Evolutionary conservation across 1,140 invertebrate species (phyloP).

Genomic region (Brachionus angularis): DNA sequence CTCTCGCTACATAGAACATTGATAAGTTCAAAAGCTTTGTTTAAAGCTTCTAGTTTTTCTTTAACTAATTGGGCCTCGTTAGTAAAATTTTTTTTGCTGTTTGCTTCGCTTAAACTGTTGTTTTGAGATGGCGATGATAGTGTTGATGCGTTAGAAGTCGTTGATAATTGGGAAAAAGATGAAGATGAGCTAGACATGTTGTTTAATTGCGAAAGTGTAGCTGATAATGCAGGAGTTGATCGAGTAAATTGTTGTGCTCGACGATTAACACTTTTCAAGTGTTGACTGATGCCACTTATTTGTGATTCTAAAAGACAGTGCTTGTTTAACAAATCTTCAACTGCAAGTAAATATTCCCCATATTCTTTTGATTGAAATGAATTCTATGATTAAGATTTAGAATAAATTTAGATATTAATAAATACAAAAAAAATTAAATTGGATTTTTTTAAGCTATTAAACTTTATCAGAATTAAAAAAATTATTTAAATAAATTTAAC

Average conservation of each 20-base stretch:
- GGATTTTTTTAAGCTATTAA: neutral
- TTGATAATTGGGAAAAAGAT: neutral
- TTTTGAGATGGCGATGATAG: constrained; percentile 6
- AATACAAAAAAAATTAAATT: neutral
- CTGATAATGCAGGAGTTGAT: neutral
- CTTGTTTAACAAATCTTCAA: constrained; percentile 86
- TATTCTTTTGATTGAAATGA: constrained; percentile 76
- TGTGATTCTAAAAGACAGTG: constrained; percentile 85
- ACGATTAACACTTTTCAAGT: constrained; percentile 64
- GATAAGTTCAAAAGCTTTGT: constrained; percentile 66
- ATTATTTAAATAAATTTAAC: constrained; percentile 46
- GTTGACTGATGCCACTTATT: constrained; percentile 56
- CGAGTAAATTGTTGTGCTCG: constrained; percentile 55
- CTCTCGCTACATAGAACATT: constrained; percentile 70
- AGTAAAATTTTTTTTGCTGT: constrained; percentile 57
- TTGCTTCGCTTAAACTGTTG: constrained; percentile 56
- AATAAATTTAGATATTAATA: neutral
- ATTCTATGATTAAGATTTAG: no score
- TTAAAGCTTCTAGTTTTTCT: constrained; percentile 67
- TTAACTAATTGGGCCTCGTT: constrained; percentile 66
- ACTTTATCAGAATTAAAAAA: no score
- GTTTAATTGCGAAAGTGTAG: neutral
- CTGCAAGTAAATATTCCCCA: constrained; percentile 82
- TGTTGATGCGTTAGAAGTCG: neutral
- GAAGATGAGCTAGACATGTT: neutral